Conservation (phyloP, 2,888 invertebrate species). For the Miltochrista miniata region DNA sequence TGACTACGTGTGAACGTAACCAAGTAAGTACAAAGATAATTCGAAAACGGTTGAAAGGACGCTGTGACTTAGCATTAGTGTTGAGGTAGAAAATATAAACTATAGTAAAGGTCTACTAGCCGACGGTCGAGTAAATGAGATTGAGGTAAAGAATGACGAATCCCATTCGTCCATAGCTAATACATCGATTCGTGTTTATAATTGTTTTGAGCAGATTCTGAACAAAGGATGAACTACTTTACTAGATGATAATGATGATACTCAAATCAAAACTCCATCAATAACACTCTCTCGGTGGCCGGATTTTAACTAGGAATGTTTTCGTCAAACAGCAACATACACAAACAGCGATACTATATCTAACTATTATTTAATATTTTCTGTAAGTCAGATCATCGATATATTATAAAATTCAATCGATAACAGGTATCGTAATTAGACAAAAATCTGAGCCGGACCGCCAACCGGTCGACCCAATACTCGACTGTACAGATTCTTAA, state of each 20-base stretch:
- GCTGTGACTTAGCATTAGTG: conserved; percentile 75
- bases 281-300: no score
- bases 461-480: conserved; percentile 8
- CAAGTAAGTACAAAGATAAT: conserved; percentile 11
- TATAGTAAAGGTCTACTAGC: conserved; percentile 52
- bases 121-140: no score
- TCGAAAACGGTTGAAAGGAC: conserved; percentile 52
- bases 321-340: conserved; percentile 76
- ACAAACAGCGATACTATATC: conserved; percentile 71
- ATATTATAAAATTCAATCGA: conserved; percentile 36
- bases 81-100: conserved; percentile 81
- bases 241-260: no score
- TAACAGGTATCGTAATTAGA: conserved; percentile 19
- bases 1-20: conserved; percentile 17
- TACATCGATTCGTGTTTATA: no score
- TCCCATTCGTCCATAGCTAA: no score
- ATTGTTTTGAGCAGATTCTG: no score
- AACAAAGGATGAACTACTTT: no score
- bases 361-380: conserved; percentile 59
- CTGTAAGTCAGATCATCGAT: conserved; percentile 41
- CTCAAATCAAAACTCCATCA: no score
- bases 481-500: conserved; percentile 48
- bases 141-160: no score
- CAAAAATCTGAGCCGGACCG: conserved; percentile 29
- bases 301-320: conserved; percentile 77